Evolutionary conservation across 2,888 invertebrate genomes (phyloP).

Genomic region (Artemia sp.): DNA sequence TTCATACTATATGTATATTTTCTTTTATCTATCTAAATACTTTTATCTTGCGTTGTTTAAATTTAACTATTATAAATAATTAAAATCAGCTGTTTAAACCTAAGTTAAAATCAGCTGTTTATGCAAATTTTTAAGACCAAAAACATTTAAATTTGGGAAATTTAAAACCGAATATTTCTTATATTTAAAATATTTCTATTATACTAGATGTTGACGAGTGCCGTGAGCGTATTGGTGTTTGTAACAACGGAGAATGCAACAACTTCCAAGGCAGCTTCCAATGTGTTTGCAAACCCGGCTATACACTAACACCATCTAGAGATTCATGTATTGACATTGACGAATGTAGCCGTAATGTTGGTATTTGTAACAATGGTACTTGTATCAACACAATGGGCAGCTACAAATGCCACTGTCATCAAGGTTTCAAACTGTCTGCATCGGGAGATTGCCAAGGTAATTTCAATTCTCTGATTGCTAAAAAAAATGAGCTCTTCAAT

Average conservation of each 20-base stretch:
- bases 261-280: slow-evolving; percentile 61
- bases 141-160: too few species aligned
- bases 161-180: too few species aligned
- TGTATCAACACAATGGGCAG: slow-evolving; percentile 52
- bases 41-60: too few species aligned
- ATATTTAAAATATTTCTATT: not conserved
- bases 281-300: slow-evolving; percentile 57
- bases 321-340: slow-evolving; percentile 54
- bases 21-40: too few species aligned
- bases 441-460: slow-evolving; percentile 59
- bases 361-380: slow-evolving; percentile 56
- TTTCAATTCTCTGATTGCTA: not conserved
- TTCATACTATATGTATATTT: too few species aligned
- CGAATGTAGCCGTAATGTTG: slow-evolving; percentile 52
- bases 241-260: slow-evolving; percentile 56
- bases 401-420: slow-evolving; percentile 54
- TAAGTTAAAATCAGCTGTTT: too few species aligned
- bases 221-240: slow-evolving; percentile 45
- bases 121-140: not conserved
- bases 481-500: slow-evolving; percentile 3
- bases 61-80: too few species aligned
- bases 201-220: slow-evolving; percentile 53
- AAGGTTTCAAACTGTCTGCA: slow-evolving; percentile 55
- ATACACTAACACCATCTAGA: slow-evolving; percentile 44
- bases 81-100: too few species aligned